These are phyloP conservation scores for Drosophila hawaiiensis DNA, from an alignment of 2,888 invertebrate species.

Conservation along the genomic window DNA sequence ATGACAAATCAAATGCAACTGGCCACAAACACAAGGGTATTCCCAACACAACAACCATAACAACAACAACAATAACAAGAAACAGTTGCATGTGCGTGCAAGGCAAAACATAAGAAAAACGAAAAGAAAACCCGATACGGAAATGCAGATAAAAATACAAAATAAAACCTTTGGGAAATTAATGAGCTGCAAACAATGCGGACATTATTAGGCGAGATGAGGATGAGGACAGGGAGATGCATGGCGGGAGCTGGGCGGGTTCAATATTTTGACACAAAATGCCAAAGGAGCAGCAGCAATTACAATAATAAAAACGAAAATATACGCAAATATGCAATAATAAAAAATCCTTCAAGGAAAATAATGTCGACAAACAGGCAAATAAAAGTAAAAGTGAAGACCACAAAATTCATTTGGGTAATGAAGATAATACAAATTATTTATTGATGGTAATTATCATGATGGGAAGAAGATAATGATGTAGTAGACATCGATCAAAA, in stretches of 20 bases:
- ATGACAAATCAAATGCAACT: conserved; percentile 10
- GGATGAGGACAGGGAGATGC: not conserved
- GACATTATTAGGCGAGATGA: conserved; percentile 65
- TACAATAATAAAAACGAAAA: conserved; percentile 11
- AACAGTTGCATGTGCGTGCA: conserved; percentile 60
- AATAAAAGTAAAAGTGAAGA: conserved; percentile 54
- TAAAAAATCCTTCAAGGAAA: conserved; percentile 47
- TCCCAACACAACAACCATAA: conserved; percentile 2
- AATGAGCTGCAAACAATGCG: conserved; percentile 79
- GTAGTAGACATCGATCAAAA: conserved; percentile 54
- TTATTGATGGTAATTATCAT: conserved; percentile 15
- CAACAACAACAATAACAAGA: not conserved
- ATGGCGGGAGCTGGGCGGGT: conserved; percentile 4
- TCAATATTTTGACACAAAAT: conserved; percentile 69
- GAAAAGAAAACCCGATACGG: conserved; percentile 56
- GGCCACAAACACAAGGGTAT: conserved; percentile 17
- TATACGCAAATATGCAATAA: conserved; percentile 4
- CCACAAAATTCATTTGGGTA: conserved; percentile 13
- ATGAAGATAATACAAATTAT: conserved; percentile 37
- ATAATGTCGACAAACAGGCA: conserved; percentile 26
- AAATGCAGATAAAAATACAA: conserved; percentile 77
- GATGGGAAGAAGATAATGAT: conserved; percentile 41
- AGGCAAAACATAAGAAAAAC: conserved; percentile 33
- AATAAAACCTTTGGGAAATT: conserved; percentile 71
- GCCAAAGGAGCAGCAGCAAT: conserved; percentile 46